phyloP scores from a whole-genome alignment of 2,113 vertebrate species.

The Sitta europaea region DNA sequence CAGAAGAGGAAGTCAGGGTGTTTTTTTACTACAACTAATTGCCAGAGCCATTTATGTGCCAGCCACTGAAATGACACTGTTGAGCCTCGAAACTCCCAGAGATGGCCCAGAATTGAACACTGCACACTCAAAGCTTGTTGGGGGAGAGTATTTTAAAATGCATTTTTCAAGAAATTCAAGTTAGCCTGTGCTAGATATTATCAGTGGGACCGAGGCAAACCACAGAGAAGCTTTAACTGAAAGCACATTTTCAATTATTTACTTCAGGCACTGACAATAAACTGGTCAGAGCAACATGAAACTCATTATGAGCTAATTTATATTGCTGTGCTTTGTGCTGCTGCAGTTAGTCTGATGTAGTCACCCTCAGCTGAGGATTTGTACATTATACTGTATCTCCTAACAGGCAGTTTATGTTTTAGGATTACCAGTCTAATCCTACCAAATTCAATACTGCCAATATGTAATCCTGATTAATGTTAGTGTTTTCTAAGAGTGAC shows the following conservation, averaged over 20 bases:
- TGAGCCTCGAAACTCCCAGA: neutral
- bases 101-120: neutral
- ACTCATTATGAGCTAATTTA: conserved; percentile 36
- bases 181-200: neutral
- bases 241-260: conserved; percentile 16
- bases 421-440: neutral
- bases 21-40: neutral
- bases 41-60: neutral
- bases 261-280: neutral
- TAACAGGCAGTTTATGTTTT: neutral
- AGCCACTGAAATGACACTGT: neutral
- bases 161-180: neutral
- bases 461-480: neutral
- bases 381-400: neutral
- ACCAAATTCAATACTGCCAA: neutral
- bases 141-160: neutral
- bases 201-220: neutral
- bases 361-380: neutral
- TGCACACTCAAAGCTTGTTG: neutral
- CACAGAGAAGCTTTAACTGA: neutral
- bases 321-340: neutral
- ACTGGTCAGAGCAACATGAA: neutral
- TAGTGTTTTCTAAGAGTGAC: neutral
- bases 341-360: neutral
- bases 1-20: neutral